These are phyloP conservation scores for Meloidogyne exigua DNA, from an alignment of 1,140 invertebrate genomes.

Conservation along the genomic window DNA sequence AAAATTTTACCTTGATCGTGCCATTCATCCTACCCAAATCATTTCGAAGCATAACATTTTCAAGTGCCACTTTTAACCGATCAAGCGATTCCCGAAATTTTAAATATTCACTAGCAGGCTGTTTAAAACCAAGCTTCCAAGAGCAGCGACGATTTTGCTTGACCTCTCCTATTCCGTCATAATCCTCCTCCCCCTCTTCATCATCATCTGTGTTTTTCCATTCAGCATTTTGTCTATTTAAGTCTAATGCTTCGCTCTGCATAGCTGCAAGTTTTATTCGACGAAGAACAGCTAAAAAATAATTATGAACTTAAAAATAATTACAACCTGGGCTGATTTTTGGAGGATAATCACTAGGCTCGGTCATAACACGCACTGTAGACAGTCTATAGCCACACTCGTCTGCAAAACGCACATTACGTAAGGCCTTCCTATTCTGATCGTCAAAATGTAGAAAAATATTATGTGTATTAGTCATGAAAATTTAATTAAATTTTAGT, in stretches of 20 bases:
- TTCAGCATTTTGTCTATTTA: not conserved
- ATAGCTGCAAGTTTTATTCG: conserved; percentile 28
- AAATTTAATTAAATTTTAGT: not conserved
- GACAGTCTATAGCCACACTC: conserved; percentile 81
- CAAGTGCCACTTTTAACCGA: conserved; percentile 77
- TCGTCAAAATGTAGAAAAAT: not conserved
- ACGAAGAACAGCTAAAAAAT: conserved; percentile 15
- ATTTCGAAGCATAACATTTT: conserved; percentile 87
- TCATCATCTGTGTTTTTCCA: conserved; percentile 22
- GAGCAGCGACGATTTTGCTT: conserved; percentile 53
- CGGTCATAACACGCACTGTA: conserved; percentile 80
- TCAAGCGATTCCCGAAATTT: conserved; percentile 81
- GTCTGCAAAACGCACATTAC: conserved; percentile 88
- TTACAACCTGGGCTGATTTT: conserved; percentile 68
- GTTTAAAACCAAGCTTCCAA: conserved; percentile 80
- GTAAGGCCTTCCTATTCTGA: conserved; percentile 68
- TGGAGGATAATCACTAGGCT: conserved; percentile 84
- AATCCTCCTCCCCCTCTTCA: conserved; percentile 66
- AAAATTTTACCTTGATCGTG: conserved; percentile 76
- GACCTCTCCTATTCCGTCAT: conserved; percentile 66
- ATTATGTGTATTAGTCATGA: not conserved
- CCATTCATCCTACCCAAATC: conserved; percentile 77
- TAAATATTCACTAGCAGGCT: conserved; percentile 88
- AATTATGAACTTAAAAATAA: not conserved
- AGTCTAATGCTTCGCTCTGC: conserved; percentile 19